Conservation (phyloP, 2,888 invertebrate species). For the Tuta absoluta region DNA sequence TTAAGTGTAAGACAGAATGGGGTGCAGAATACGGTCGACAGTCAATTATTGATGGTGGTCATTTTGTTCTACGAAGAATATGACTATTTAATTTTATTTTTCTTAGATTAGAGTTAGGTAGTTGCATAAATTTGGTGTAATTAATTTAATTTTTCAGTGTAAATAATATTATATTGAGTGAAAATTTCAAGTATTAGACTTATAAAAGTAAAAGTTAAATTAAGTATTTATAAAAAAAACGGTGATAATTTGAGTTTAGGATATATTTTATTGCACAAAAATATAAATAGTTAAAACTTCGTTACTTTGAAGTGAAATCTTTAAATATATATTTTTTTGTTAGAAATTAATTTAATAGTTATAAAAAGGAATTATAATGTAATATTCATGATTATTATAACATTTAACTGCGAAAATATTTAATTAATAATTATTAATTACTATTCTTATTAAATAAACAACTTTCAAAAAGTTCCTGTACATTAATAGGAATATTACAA, state of each 20-base stretch:
- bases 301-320: background rate
- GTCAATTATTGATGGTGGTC: slow-evolving; percentile 68
- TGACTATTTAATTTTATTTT: slow-evolving; percentile 54
- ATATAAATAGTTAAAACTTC: background rate
- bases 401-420: too few relatives aligned
- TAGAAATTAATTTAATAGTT: background rate
- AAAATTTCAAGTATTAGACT: background rate
- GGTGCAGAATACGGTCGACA: slow-evolving; percentile 51
- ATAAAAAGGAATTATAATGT: background rate
- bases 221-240: background rate
- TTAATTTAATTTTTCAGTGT: background rate
- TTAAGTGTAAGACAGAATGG: slow-evolving; percentile 34
- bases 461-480: too few relatives aligned
- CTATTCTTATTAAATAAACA: too few relatives aligned
- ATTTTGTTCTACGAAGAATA: slow-evolving; percentile 56
- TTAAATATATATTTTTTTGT: background rate
- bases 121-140: slow-evolving; percentile 17
- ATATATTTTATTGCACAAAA: slow-evolving; percentile 3
- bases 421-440: too few relatives aligned
- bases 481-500: too few relatives aligned
- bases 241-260: background rate
- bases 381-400: background rate
- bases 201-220: background rate
- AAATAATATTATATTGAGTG: background rate
- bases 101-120: slow-evolving; percentile 44